Conservation (phyloP, 2,797 vertebrate species). For the Catharus ustulatus region DNA sequence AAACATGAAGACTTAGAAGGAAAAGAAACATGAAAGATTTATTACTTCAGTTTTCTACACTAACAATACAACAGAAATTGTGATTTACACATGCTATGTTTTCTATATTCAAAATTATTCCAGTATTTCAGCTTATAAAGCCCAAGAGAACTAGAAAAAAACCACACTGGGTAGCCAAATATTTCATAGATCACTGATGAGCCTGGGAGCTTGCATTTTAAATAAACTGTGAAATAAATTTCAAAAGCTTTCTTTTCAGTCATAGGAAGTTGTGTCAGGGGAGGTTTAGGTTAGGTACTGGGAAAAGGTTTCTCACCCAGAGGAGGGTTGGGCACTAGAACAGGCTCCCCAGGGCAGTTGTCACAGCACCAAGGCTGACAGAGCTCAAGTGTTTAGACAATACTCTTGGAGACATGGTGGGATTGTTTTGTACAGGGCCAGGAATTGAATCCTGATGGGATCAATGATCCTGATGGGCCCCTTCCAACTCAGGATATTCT, state of each 20-base stretch:
- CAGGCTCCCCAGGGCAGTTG: neutral
- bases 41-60: neutral
- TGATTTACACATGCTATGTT: neutral
- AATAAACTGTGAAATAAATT: neutral
- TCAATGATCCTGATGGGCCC: neutral
- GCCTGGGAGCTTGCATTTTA: neutral
- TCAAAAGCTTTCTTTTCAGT: neutral
- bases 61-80: neutral
- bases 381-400: neutral
- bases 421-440: neutral
- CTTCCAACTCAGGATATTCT: neutral
- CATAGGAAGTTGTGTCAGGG: neutral
- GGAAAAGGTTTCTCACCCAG: neutral
- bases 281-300: neutral
- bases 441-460: neutral
- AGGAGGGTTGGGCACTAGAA: neutral
- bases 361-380: neutral
- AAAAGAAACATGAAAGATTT: neutral
- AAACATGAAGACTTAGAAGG: neutral
- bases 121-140: neutral
- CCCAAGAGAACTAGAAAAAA: neutral
- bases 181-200: neutral
- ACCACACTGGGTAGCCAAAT: neutral
- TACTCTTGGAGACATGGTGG: neutral
- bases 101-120: neutral